phyloP scores from a whole-genome alignment of 53 echinoderm and acorn worm species.

The Echinometra lucunter region DNA sequence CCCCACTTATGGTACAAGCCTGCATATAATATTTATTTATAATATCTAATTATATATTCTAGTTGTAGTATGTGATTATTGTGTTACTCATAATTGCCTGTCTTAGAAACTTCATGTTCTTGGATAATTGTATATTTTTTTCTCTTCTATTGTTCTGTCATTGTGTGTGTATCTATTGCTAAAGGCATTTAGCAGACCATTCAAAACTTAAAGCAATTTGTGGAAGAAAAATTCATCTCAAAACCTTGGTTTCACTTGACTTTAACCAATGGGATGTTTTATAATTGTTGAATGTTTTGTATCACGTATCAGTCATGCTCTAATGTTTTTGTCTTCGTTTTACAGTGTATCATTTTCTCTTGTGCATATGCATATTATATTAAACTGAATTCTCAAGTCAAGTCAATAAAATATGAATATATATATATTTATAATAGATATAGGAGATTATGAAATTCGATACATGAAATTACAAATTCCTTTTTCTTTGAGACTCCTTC shows the following conservation, averaged over 20 bases:
- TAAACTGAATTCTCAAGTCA: no score
- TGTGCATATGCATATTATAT: background rate
- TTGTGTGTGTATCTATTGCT: slow-evolving; percentile 44
- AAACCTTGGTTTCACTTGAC: background rate
- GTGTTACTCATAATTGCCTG: background rate
- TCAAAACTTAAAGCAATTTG: background rate
- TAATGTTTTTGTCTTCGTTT: background rate
- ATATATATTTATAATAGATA: no score
- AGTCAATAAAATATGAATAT: no score
- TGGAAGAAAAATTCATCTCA: background rate
- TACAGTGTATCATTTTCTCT: background rate
- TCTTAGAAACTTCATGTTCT: background rate
- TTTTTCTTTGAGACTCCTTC: no score
- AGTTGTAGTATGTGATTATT: background rate
- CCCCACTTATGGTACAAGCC: background rate
- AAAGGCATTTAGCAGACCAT: background rate
- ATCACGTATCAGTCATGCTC: no score
- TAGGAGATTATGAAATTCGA: no score
- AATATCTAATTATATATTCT: slow-evolving; percentile 28
- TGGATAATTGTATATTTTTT: background rate
- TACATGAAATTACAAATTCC: no score
- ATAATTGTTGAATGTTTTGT: no score
- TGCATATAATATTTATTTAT: slow-evolving; percentile 11
- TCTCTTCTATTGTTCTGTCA: background rate
- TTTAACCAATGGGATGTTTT: background rate